Percentiles rank a stretch among this genome's conserved stretches.
Evolutionary conservation across 1,140 invertebrate genomes (phyloP).

Genomic region (Monomorium pharaonis): DNA sequence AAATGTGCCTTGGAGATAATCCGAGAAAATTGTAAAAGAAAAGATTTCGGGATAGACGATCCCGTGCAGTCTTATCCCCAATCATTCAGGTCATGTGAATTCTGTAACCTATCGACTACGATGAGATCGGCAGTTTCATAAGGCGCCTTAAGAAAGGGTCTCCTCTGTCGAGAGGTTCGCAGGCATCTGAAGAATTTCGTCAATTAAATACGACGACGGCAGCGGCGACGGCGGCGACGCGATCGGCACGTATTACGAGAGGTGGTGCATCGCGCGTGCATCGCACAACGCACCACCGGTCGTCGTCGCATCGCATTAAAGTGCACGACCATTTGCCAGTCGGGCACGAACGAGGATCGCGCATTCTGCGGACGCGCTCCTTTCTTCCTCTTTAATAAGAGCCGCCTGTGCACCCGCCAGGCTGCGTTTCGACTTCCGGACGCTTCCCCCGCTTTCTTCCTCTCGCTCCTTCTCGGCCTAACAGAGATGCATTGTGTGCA

Average conservation of each 20-base stretch:
- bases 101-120: constrained; percentile 12
- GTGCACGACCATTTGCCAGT: constrained; percentile 67
- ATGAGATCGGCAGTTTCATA: neutral
- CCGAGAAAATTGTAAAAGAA: neutral
- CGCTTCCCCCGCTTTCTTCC: constrained; percentile 31
- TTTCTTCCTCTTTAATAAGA: constrained; percentile 79
- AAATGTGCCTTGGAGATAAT: neutral
- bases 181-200: constrained; percentile 43
- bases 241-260: constrained; percentile 24
- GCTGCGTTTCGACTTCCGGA: constrained; percentile 81
- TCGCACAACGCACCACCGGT: constrained; percentile 42
- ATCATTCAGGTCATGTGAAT: neutral
- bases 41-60: neutral
- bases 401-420: constrained; percentile 74
- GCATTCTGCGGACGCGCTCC: constrained; percentile 67
- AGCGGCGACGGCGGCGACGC: neutral
- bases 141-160: neutral
- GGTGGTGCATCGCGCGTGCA: neutral
- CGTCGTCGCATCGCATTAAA: constrained; percentile 69
- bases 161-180: neutral
- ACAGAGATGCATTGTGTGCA: constrained; percentile 82
- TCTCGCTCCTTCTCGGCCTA: constrained; percentile 58
- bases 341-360: constrained; percentile 61
- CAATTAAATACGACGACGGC: constrained; percentile 41
- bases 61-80: neutral